phyloP scores from a whole-genome alignment of 2,113 vertebrate species.

The Fregata magnificens region DNA sequence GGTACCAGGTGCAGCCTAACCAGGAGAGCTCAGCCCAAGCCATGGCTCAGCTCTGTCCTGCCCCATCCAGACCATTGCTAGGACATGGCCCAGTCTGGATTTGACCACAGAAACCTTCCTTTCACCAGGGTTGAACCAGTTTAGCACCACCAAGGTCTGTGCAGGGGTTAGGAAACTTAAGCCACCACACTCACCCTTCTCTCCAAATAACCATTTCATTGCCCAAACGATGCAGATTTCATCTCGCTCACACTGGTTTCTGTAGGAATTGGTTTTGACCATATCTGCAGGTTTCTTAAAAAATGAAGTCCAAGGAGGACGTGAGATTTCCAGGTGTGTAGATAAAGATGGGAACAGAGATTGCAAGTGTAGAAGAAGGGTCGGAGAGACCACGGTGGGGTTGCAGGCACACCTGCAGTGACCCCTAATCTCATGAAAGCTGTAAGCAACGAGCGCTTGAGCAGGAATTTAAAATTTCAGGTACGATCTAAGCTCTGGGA shows the following conservation, averaged over 20 bases:
- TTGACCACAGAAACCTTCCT: background rate
- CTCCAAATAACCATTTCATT: background rate
- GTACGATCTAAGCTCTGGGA: rapidly evolving
- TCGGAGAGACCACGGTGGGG: rapidly evolving
- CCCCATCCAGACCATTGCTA: background rate
- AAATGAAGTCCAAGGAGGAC: background rate
- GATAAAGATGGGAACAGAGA: background rate
- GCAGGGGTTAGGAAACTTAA: background rate
- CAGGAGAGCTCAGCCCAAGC: background rate
- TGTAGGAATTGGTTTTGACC: no score
- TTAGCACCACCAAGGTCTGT: background rate
- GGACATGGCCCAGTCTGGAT: background rate
- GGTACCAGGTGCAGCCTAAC: background rate
- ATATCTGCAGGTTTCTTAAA: background rate
- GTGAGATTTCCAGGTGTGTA: rapidly evolving
- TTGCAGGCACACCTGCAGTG: background rate
- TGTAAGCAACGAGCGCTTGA: rapidly evolving
- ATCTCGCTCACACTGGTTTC: rapidly evolving
- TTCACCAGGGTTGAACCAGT: background rate
- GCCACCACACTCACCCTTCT: rapidly evolving
- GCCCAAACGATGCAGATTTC: background rate
- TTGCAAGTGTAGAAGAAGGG: background rate
- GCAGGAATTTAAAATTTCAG: background rate
- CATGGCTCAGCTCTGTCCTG: background rate
- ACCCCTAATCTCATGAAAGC: background rate